Evolutionary conservation across 53 echinoderm and acorn worm species (phyloP), one percentile per base, ranked within the genome.

Genomic region (Crossaster papposus): DNA sequence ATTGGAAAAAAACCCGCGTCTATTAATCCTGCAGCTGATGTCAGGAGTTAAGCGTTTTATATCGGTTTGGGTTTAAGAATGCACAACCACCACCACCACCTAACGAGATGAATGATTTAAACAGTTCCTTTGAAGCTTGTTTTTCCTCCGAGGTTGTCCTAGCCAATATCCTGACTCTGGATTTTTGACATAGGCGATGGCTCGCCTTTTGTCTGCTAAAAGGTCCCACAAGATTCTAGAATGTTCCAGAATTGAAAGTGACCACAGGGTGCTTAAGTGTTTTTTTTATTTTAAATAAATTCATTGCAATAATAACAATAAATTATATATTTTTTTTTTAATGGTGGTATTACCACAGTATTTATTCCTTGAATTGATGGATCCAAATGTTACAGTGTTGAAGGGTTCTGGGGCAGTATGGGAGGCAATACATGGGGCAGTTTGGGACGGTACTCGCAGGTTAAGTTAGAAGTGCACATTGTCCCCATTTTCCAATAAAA

Each of bases 121-220:
- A 12, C 68, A 68, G 11, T 20, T 68, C 28, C 22, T 11, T 26
- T 12, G 4, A 11, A 28, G 24, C 24, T 24, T 4, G 24, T 11
- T 26, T n/a, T 0, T 68, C 24, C 26, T 44, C 68, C 12, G 22
- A 15, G 18, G 24, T 14, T 84, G 84, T 71, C 62, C 87, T 87
- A 87, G 58, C 87, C n/a, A 87, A 76, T 87, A 54, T 54, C 87
- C 74, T 87, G 87, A 36, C 38, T 9, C 87, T 87, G 87, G 87
- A 87, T 87, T 87, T 72, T 87, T 71, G 75, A 34, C 75, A 74
- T 2, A 74, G 36, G 75, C 22, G 36, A 20, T 36, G 33, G 34
- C 75, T 74, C 75, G 15, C 36, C 75, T 10, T 29, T 5, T 9
- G 36, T 26, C 26, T 26, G 4, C 10, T 68, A 68, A 26, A 68